These are phyloP conservation scores for Steatocranus sp. DNA, from an alignment of 2,797 vertebrate species.

Conservation along the genomic window DNA sequence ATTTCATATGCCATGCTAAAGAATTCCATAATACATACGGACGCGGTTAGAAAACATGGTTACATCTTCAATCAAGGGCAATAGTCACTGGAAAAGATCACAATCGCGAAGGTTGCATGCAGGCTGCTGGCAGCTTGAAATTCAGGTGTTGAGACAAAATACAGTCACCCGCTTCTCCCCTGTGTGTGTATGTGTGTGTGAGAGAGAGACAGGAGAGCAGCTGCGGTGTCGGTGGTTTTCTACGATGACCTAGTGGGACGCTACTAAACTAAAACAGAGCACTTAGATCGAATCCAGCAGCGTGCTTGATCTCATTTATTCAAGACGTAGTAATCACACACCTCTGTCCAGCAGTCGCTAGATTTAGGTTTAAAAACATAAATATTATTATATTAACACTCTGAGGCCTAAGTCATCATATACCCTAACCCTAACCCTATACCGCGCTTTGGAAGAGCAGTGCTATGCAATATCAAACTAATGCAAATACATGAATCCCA, in stretches of 20 bases:
- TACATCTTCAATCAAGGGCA: constrained; percentile 34
- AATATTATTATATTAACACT: background rate
- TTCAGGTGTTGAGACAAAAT: constrained; percentile 43
- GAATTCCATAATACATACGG: constrained; percentile 48
- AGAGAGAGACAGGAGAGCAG: constrained; percentile 18
- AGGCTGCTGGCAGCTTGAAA: constrained; percentile 19
- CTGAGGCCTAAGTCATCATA: background rate
- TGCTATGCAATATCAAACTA: background rate
- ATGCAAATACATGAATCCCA: background rate
- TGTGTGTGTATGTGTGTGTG: background rate
- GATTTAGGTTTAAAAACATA: background rate
- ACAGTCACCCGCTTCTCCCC: constrained; percentile 41
- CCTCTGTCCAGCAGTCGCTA: background rate
- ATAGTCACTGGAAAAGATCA: constrained; percentile 44
- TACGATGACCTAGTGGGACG: constrained; percentile 40
- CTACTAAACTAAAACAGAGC: constrained; percentile 25
- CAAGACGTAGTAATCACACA: background rate
- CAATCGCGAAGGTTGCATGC: background rate
- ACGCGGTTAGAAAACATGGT: constrained; percentile 42
- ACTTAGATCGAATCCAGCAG: constrained; percentile 14
- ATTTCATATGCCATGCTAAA: constrained; percentile 58
- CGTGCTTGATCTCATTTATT: background rate
- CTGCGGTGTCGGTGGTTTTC: constrained; percentile 57
- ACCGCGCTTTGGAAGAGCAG: background rate
- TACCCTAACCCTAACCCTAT: background rate